Conservation (phyloP, 2,797 vertebrate genomes). For the Pristis pectinata region DNA sequence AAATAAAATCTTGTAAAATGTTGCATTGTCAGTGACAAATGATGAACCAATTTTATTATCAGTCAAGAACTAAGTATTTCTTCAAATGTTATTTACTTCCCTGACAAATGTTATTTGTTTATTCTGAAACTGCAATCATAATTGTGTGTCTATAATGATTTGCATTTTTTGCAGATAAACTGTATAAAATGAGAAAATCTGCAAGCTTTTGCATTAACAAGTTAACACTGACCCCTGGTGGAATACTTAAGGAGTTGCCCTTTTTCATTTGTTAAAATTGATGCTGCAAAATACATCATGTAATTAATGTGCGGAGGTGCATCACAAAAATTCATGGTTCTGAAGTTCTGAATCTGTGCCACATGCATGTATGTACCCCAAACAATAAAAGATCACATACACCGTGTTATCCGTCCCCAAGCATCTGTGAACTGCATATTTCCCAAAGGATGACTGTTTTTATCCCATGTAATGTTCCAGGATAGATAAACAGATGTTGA, state of each 20-base stretch:
- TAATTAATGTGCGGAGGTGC: neutral
- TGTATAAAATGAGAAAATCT: too few species aligned
- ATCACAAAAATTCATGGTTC: neutral
- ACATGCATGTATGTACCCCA: neutral
- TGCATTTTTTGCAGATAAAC: neutral
- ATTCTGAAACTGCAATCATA: neutral
- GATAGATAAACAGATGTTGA: neutral
- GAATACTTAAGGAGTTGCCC: neutral
- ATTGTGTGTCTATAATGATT: neutral
- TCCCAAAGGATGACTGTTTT: neutral
- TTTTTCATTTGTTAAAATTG: too few species aligned
- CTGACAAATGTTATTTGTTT: neutral
- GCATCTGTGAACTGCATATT: neutral
- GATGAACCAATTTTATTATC: slow-evolving; percentile 14
- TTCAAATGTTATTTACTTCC: slow-evolving; percentile 23
- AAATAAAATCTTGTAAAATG: slow-evolving; percentile 17
- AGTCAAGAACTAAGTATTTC: neutral
- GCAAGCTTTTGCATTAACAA: neutral
- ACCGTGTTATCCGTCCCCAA: neutral
- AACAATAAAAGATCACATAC: neutral
- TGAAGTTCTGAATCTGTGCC: neutral
- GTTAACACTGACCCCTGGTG: slow-evolving; percentile 34
- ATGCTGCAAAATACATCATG: neutral
- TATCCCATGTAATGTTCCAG: neutral
- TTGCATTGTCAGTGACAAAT: neutral